These are phyloP conservation scores for Chelonus insularis DNA, from an alignment of 1,140 invertebrate species.

Conservation along the genomic window DNA sequence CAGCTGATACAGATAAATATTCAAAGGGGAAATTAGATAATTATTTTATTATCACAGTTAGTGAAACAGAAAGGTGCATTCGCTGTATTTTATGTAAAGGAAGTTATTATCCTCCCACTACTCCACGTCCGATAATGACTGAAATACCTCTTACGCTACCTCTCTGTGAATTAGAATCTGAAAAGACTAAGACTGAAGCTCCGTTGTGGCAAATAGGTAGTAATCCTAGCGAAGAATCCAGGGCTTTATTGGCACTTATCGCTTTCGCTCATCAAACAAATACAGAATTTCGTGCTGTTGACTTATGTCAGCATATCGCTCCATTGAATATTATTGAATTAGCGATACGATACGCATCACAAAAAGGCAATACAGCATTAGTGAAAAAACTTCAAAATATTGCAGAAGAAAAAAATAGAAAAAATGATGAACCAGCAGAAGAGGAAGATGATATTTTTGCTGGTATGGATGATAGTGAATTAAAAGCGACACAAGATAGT, in stretches of 20 bases:
- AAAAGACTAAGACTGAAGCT: conserved; percentile 83
- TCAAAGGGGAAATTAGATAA: conserved; percentile 75
- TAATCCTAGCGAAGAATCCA: conserved; percentile 67
- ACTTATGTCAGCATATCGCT: conserved; percentile 82
- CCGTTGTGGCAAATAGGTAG: conserved; percentile 68
- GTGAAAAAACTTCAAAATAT: conserved; percentile 71
- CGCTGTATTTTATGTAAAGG: conserved; percentile 87
- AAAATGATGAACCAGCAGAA: conserved; percentile 43
- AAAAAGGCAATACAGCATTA: conserved; percentile 73
- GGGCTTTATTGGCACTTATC: conserved; percentile 87
- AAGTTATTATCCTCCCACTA: conserved; percentile 80
- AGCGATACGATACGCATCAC: conserved; percentile 84
- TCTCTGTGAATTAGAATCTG: conserved; percentile 78
- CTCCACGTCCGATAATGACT: conserved; percentile 79
- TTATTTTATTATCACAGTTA: conserved; percentile 79
- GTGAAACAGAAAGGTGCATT: conserved; percentile 75
- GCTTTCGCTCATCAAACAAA: conserved; percentile 81
- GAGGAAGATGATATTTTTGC: conserved; percentile 46
- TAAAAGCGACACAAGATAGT: conserved; percentile 51
- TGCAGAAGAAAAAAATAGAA: conserved; percentile 44
- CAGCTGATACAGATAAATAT: conserved; percentile 73
- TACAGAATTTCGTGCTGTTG: conserved; percentile 81
- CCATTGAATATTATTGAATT: conserved; percentile 77
- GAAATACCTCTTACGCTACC: conserved; percentile 74
- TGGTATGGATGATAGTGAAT: conserved; percentile 43